Conservation (phyloP, 2,113 vertebrate genomes). For the Hassar affinis region DNA sequence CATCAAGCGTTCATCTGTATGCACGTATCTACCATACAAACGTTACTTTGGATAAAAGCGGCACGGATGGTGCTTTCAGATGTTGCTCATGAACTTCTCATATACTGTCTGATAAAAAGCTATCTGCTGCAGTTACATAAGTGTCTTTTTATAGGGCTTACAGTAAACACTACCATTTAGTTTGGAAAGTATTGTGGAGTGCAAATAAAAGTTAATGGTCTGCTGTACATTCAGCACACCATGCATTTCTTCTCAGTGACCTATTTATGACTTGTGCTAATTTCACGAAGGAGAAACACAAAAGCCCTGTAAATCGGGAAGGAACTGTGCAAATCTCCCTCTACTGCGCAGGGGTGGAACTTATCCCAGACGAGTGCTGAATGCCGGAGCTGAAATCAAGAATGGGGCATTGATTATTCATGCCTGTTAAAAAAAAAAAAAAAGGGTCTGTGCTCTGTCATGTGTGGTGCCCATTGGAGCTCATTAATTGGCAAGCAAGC, state of each 20-base stretch:
- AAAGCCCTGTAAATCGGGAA: conserved; percentile 38
- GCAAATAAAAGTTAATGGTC: neutral
- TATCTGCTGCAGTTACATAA: neutral
- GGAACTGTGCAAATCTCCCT: conserved; percentile 34
- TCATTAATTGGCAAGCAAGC: conserved; percentile 69
- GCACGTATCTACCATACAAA: neutral
- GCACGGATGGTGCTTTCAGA: neutral
- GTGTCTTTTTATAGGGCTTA: neutral
- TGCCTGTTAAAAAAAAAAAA: conserved; percentile 67
- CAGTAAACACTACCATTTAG: neutral
- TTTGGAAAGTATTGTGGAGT: neutral
- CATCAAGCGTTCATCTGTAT: neutral
- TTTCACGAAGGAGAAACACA: conserved; percentile 37
- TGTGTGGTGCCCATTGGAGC: conserved; percentile 76
- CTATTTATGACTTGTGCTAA: conserved; percentile 39
- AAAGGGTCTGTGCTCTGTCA: conserved; percentile 65
- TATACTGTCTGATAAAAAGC: neutral
- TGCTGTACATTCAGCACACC: conserved; percentile 29
- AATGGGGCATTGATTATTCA: conserved; percentile 81
- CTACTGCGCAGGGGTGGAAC: neutral
- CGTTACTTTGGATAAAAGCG: neutral
- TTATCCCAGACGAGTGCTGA: conserved; percentile 42
- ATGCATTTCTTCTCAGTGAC: conserved; percentile 38
- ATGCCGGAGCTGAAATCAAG: conserved; percentile 67
- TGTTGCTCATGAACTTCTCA: neutral